Conservation (phyloP, 2,113 vertebrate species). For the Xiphophorus couchianus region DNA sequence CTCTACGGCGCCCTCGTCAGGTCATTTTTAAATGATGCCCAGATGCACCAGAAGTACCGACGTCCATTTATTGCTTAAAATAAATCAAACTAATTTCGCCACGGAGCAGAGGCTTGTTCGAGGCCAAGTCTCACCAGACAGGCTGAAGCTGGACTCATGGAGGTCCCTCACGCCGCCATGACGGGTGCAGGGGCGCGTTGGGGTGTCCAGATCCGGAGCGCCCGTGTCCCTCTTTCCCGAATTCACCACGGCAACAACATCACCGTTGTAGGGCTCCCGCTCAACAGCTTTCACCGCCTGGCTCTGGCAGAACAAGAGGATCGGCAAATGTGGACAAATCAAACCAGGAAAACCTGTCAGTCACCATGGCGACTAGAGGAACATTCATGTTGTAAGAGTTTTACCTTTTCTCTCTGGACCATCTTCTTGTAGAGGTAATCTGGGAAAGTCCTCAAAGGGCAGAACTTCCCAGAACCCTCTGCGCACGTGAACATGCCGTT, state of each 20-base stretch:
- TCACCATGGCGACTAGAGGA: background rate
- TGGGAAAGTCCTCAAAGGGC: conserved; percentile 92
- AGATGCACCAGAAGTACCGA: background rate
- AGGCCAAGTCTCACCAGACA: conserved; percentile 83
- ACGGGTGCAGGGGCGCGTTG: conserved; percentile 87
- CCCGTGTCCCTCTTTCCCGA: conserved; percentile 89
- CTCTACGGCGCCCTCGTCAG: background rate
- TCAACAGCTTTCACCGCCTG: conserved; percentile 89
- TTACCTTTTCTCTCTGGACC: conserved; percentile 97
- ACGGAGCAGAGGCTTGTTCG: background rate
- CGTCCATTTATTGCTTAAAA: background rate
- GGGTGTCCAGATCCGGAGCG: conserved; percentile 85
- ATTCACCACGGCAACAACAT: conserved; percentile 86
- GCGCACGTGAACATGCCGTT: conserved; percentile 95
- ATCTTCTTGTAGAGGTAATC: conserved; percentile 98
- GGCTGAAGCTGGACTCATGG: conserved; percentile 96
- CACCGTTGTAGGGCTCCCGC: conserved; percentile 91
- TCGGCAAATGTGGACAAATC: background rate
- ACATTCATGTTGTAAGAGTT: conserved; percentile 31
- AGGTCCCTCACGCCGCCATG: conserved; percentile 95
- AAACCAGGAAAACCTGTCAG: background rate
- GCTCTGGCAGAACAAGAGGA: conserved; percentile 71
- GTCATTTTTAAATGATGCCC: background rate
- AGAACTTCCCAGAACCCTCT: conserved; percentile 94
- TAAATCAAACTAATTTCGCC: background rate